Evolutionary conservation across 2,797 vertebrate genomes (phyloP), one percentile per base, ranked within the genome.

Genomic region (Chaetophractus vellerosus): DNA sequence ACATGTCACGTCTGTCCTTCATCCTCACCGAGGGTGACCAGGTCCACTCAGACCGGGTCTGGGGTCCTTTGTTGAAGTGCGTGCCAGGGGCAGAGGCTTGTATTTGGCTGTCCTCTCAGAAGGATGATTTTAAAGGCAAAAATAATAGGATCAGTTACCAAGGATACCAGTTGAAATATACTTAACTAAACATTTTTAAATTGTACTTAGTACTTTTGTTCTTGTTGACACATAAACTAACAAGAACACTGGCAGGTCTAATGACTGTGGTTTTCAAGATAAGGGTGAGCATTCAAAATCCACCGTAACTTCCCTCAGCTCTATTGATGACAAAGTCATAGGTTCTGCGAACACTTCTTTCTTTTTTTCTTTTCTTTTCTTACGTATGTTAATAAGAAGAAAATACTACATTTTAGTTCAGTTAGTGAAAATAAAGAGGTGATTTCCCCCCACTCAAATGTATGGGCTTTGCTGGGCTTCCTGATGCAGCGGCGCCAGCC

Each of bases 371-470:
- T n/a, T 23, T 68, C 0, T 28, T 2, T 33, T 26, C 9, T 57
- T 57, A 66, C 48, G 31, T 41, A 0, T 9, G 8, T 74, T 94
- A 64, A 33, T 79, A 38, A 48, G 74, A 64, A 76, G 86, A 55
- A 78, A 57, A 82, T 21, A 75, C 28, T 61, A 6, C 38, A 38
- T 55, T 87, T 45, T 38, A 61, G 16, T 63, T 45, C 19, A 41
- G 7, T 74, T 79, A 45, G 23, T 76, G 55, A 72, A 84, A 91
- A n/a, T 14, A 91, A 57, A 87, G 23, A 66, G 52, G 38, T 48
- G 2, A 0, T 61, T 48, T 33, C 52, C 26, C 9, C 48, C 57
- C 55, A 18, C 31, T 41, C 21, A 38, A 10, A 26, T 31, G 63
- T 23, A 11, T 68, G 23, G 18, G n/a, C 28, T 38, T 52, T 36